Conservation (phyloP, 2,797 vertebrate species). For the Remorina albescens region DNA sequence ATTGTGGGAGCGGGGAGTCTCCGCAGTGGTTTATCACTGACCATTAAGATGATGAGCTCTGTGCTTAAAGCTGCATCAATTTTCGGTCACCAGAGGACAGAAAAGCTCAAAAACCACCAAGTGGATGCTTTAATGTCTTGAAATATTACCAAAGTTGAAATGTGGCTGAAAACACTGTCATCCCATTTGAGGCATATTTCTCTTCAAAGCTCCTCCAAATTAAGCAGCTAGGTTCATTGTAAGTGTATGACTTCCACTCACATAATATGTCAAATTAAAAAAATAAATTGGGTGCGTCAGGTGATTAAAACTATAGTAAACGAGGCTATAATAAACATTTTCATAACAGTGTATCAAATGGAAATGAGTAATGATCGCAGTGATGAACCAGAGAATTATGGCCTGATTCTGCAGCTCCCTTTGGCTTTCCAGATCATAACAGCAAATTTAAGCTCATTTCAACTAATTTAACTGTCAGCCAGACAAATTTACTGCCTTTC, state of each 20-base stretch:
- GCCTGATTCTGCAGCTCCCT: too few relatives aligned
- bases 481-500: neutral
- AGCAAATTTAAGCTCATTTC: neutral
- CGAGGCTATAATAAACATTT: conserved; percentile 5
- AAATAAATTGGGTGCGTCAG: neutral
- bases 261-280: neutral
- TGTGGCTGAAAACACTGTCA: conserved; percentile 14
- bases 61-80: conserved; percentile 49
- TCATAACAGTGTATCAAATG: conserved; percentile 8
- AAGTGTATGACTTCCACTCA: neutral
- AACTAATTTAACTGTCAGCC: neutral
- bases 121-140: neutral
- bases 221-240: too few relatives aligned
- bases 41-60: conserved; percentile 30
- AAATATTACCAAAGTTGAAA: conserved; percentile 43
- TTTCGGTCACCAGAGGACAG: conserved; percentile 71
- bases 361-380: neutral
- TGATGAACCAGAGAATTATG: conserved; percentile 1
- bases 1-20: conserved; percentile 35
- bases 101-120: conserved; percentile 58
- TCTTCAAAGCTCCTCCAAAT: conserved; percentile 1
- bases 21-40: conserved; percentile 40
- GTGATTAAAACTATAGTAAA: neutral
- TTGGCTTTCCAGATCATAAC: neutral
- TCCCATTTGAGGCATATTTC: neutral